Base-by-base conservation (phyloP, 2,888 invertebrate species). In the Heliconius hortense region DNA sequence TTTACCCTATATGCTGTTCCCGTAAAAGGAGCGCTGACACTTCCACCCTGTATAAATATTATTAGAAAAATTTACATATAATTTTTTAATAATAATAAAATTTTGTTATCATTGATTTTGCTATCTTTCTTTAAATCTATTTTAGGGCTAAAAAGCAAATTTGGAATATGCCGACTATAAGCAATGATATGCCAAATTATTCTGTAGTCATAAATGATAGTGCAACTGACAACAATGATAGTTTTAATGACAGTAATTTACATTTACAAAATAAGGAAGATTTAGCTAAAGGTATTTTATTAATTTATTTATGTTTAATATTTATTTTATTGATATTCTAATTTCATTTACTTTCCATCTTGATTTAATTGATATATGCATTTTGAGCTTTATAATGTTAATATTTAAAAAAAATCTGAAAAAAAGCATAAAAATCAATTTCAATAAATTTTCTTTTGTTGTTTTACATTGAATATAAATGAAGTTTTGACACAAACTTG, bases 121-220 rank as follows among this genome's bases (percentile, higher is more conserved):
- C 11, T 39, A 7, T 15, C 1, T 28, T 28, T 48, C 2, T 28
- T 39, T 18, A 8, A 8, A n/a, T 21, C 35, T 60, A 18, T 78
- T 70, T 71, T 62, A 74, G 76, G 7, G 24, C 66, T 56, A 69
- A 31, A 63, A 43, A 71, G n/a, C 74, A 67, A 28, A 43, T 62
- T 53, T 67, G 62, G 43, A 70, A 62, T 28, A 67, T 31, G 18
- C 62, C 77, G 64, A 53, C 53, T n/a, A 43, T 31, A 31, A 63
- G 53, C 48, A 64, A 69, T n/a, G 77, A 75, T 35, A 73, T 75
- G 31, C 67, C 28, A 31, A 73, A 71, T 59, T 77, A 73, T 53
- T 76, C 78, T 18, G 60, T 75, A 60, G 73, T 28, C 35, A 67
- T 77, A 24, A 77, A 78, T 7, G 75, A 78, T 28, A 63, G 48